Evolutionary conservation across 2,888 invertebrate species (phyloP).

Genomic region (Acleris sparsana): DNA sequence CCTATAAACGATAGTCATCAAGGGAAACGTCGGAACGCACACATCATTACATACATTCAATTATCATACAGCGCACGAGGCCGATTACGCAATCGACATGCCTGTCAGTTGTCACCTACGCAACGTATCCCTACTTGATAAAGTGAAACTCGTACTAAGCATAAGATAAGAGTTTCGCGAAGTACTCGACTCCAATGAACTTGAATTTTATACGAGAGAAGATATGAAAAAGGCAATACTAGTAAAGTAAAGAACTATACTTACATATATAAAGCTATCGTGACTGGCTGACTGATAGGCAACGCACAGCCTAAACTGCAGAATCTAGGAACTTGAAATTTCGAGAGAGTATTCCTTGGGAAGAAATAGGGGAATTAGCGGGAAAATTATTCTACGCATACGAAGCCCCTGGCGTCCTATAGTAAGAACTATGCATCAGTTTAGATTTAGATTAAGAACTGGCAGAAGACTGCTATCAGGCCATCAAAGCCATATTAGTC

Average conservation of each 20-base stretch:
- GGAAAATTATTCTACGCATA: too few species aligned
- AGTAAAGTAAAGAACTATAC: too few species aligned
- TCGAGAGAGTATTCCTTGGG: too few species aligned
- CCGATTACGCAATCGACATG: constrained; percentile 23
- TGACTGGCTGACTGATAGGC: too few species aligned
- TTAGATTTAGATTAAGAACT: not conserved
- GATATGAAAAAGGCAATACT: not conserved
- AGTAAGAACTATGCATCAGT: not conserved
- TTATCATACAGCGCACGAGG: constrained; percentile 35
- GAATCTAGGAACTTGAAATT: too few species aligned
- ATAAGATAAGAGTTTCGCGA: constrained; percentile 11
- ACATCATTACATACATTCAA: constrained; percentile 34
- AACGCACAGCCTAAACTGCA: too few species aligned
- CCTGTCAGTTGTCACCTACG: constrained; percentile 17
- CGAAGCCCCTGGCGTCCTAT: too few species aligned
- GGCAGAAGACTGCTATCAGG: constrained; percentile 1
- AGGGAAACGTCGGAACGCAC: constrained; percentile 35
- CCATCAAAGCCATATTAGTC: constrained; percentile 2
- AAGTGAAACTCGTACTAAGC: constrained; percentile 17
- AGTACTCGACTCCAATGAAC: constrained; percentile 8
- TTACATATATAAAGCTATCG: too few species aligned
- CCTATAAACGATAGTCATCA: constrained; percentile 18
- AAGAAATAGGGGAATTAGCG: too few species aligned
- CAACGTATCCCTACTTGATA: constrained; percentile 6
- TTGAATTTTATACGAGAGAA: not conserved